Conservation (phyloP, 2,113 vertebrate species). For the Maccullochella peelii region DNA sequence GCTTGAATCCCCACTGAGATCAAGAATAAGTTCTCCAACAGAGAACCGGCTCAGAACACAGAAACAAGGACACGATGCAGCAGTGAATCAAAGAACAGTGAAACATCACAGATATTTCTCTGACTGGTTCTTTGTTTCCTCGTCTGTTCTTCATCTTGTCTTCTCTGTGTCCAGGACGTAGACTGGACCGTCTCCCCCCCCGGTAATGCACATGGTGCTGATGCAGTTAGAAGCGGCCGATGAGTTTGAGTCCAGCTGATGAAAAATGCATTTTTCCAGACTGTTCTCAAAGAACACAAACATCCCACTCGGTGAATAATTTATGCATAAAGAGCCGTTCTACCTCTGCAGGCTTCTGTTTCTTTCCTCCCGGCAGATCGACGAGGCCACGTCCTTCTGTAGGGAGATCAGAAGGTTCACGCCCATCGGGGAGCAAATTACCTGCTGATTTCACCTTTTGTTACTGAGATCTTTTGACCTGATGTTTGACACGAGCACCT, state of each 20-base stretch:
- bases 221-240: too few relatives aligned
- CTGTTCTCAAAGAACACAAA: not conserved
- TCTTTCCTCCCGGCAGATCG: not conserved
- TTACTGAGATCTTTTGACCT: too few relatives aligned
- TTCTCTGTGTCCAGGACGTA: not conserved
- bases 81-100: too few relatives aligned
- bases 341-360: not conserved
- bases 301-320: slow-evolving; percentile 22
- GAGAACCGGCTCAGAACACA: not conserved
- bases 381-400: too few relatives aligned
- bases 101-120: not conserved
- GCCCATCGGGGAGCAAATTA: too few relatives aligned
- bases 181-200: not conserved
- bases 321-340: not conserved
- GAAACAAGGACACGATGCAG: not conserved
- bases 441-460: too few relatives aligned
- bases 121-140: not conserved
- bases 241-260: slow-evolving; percentile 25
- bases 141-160: too few relatives aligned
- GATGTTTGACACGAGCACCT: too few relatives aligned
- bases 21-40: not conserved
- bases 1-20: not conserved
- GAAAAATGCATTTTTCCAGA: slow-evolving; percentile 22
- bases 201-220: not conserved
- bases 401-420: too few relatives aligned